A percentile compares a stretch with the other conserved stretches of the same genome.
Evolutionary conservation across 1,140 invertebrate species (phyloP).

Genomic region (Pemphigus obesinymphae): DNA sequence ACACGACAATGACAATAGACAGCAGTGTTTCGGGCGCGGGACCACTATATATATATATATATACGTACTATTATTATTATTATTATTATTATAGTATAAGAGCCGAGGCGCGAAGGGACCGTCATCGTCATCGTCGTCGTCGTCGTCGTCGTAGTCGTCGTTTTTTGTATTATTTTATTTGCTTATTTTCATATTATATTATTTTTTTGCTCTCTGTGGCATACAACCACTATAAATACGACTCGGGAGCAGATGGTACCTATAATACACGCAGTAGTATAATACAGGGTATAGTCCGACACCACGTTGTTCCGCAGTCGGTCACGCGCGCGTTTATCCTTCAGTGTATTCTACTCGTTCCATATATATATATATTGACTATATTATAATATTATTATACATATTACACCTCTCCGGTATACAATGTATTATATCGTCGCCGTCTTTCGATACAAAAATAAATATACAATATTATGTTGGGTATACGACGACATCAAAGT

Average conservation of each 20-base stretch:
- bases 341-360: neutral
- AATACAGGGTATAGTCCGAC: no score
- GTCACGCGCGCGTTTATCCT: neutral
- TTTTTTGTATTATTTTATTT: neutral
- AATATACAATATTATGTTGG: neutral
- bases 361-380: neutral
- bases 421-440: neutral
- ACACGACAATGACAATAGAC: conserved; percentile 27
- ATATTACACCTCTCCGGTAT: no score
- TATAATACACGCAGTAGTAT: no score
- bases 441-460: conserved; percentile 17
- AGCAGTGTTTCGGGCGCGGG: no score
- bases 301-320: neutral
- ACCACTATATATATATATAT: no score
- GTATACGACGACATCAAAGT: neutral
- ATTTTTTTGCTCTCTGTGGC: neutral
- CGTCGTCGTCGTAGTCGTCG: neutral
- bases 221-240: neutral
- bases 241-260: neutral
- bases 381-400: neutral
- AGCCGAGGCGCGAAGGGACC: neutral
- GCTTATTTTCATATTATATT: neutral
- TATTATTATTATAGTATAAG: no score
- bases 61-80: no score
- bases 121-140: neutral